A percentile compares a stretch with the other conserved stretches of the same genome.
These are phyloP conservation scores for Ceratina calcarata DNA, from an alignment of 1,140 invertebrate species.

Conservation along the genomic window DNA sequence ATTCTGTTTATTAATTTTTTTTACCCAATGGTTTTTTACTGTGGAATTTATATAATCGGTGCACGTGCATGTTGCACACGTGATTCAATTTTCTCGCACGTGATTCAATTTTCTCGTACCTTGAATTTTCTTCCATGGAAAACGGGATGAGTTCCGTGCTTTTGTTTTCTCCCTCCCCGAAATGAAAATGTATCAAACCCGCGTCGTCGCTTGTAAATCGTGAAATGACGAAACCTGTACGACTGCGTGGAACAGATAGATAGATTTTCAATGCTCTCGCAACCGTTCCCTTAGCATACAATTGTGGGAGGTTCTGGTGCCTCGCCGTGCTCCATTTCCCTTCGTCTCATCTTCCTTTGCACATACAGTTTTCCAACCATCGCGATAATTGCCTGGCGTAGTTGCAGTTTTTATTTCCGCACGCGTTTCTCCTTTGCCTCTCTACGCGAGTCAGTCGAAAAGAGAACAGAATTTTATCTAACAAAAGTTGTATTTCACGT, in stretches of 20 bases:
- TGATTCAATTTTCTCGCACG: not conserved
- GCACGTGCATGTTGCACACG: not conserved
- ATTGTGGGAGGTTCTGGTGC: constrained; percentile 66
- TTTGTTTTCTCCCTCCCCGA: not conserved
- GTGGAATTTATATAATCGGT: not conserved
- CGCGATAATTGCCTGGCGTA: constrained; percentile 39
- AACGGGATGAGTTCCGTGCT: not conserved
- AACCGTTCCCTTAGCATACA: constrained; percentile 68
- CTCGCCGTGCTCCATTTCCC: constrained; percentile 67
- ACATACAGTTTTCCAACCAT: not conserved
- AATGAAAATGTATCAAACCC: too few relatives aligned
- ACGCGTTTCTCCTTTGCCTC: constrained; percentile 36
- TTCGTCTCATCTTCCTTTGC: constrained; percentile 31
- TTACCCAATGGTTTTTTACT: too few relatives aligned
- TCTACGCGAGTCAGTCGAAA: not conserved
- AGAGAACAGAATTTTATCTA: not conserved
- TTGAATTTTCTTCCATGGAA: not conserved
- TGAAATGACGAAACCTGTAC: constrained; percentile 1
- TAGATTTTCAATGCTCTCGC: constrained; percentile 49
- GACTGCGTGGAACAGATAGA: not conserved
- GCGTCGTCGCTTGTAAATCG: too few relatives aligned
- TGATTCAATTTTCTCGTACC: too few relatives aligned
- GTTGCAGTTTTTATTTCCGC: constrained; percentile 12
- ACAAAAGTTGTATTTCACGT: too few relatives aligned
- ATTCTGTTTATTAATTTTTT: too few relatives aligned